Evolutionary conservation across 1,140 invertebrate genomes (phyloP), one percentile per base, ranked within the genome.

Genomic region (Cydia splendana): DNA sequence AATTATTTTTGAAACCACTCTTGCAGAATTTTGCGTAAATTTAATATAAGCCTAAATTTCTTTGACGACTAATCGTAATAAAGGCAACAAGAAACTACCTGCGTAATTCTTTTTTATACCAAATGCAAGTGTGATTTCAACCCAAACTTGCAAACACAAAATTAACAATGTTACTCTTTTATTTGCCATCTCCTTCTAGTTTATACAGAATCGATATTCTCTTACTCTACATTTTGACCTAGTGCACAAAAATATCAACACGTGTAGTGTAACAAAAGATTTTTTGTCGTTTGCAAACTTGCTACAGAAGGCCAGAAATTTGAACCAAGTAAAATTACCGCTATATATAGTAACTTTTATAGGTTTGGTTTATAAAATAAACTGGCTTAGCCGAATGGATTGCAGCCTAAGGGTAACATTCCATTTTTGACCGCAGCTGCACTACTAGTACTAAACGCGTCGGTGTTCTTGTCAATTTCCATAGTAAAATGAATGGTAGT

Each of bases 181-280:
- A 57, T 65, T 69, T 38, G 13, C 2, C 30, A 45, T 71, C 67
- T 20, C 34, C 20, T 71, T 71, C 67, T 42, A 42, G 30, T 24
- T 2, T 30, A 15, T 65, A n/a, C 15, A 0, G n/a, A 24, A 34
- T n/a, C 3, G 6, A 2, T 28, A 28, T 65, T 18, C 9, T 30
- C 30, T 18, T 38, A 9, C 9, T 71, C 34, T 42, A 71, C 2
- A 45, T 71, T 71, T n/a, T 71, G 67, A 71, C 67, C 67, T 18
- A 71, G 18, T 77, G 45, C 30, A 67, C 20, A 79, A 65, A 77
- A 69, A 77, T 79, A 30, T 53, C 38, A 78, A 80, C 81, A 84
- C 80, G 81, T 84, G 83, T 76, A 34, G 18, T 69, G 73, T 62
- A 48, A 81, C 78, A 81, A 84, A 80, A 78, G 75, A 24, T 76